Evolutionary conservation across 2,113 vertebrate species (phyloP), one percentile per base, ranked within the genome.

Genomic region (Thymallus thymallus): DNA sequence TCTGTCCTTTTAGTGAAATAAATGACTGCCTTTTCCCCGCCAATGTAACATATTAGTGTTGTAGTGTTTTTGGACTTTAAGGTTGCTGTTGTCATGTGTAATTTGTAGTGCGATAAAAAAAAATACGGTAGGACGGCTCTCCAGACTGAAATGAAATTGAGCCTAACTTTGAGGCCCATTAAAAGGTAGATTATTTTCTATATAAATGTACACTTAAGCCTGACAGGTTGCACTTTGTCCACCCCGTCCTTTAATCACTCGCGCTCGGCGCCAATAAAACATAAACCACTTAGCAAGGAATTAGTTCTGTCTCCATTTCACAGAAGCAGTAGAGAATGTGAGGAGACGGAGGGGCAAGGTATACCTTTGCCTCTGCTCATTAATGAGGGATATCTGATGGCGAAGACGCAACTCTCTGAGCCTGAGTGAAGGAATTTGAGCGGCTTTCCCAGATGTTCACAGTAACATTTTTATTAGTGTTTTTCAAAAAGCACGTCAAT

Each of bases 211-310:
- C 81, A 84, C 80, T 73, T 68, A 77, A 45, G 76, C 74, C 74
- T 90, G 81, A 79, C 80, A 89, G 80, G 78, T 77, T 89, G 83
- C 82, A 85, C 80, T 83, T 86, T 86, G 71, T 90, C 85, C 78
- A 82, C 78, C 73, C 69, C 58, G 72, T 84, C 75, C 82, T 89
- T 87, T 90, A 89, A 89, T 90, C 89, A 89, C 84, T 83, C 79
- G 79, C 16, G 75, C 82, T 76, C n/a, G 61, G 73, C 74, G 76
- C 86, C 90, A 89, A 89, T 89, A 91, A 88, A 92, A 92, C 86
- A 84, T 82, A 90, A 91, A 90, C 83, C 80, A 83, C 87, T 92
- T 91, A 90, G 78, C 68, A 75, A 71, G 83, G 86, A 89, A 90
- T 91, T 89, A 90, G 87, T 77, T 85, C 77, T 74, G 80, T 89